Evolutionary conservation across 1,140 invertebrate species (phyloP).

Genomic region (Dreissena polymorpha): DNA sequence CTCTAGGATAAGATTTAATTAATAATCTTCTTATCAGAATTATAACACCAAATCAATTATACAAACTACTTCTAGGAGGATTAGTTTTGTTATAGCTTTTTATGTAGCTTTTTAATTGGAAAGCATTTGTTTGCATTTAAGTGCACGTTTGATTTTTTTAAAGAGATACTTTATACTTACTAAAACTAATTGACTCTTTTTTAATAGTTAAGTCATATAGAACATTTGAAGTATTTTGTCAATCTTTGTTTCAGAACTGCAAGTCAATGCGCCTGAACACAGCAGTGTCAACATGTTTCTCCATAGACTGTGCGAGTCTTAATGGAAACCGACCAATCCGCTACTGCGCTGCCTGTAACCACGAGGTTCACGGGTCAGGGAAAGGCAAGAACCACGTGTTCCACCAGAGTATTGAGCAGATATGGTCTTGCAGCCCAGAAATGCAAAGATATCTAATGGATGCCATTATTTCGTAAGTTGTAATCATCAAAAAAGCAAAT

Average conservation of each 20-base stretch:
- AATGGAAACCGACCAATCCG: slow-evolving; percentile 97
- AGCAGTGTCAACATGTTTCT: slow-evolving; percentile 98
- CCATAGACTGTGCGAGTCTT: slow-evolving; percentile 96
- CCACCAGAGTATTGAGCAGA: slow-evolving; percentile 90
- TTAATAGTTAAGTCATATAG: too few species aligned
- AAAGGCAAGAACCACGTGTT: slow-evolving; percentile 92
- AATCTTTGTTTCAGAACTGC: slow-evolving; percentile 90
- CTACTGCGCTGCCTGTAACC: slow-evolving; percentile 86
- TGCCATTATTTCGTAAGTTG: slow-evolving; percentile 90
- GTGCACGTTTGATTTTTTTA: too few species aligned
- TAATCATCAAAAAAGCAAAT: not conserved
- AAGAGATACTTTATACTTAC: too few species aligned
- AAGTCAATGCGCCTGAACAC: slow-evolving; percentile 91
- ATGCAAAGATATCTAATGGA: slow-evolving; percentile 97
- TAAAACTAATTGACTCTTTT: too few species aligned
- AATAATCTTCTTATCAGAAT: too few species aligned
- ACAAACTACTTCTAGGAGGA: too few species aligned
- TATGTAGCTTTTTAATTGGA: too few species aligned
- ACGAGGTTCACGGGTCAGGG: slow-evolving; percentile 91
- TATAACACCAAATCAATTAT: too few species aligned
- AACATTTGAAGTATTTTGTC: too few species aligned
- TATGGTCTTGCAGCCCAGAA: slow-evolving; percentile 91
- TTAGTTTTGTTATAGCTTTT: too few species aligned
- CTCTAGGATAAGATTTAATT: too few species aligned
- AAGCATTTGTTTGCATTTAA: too few species aligned